Conservation (phyloP, 1,140 invertebrate species). For the Drosophila takahashii region DNA sequence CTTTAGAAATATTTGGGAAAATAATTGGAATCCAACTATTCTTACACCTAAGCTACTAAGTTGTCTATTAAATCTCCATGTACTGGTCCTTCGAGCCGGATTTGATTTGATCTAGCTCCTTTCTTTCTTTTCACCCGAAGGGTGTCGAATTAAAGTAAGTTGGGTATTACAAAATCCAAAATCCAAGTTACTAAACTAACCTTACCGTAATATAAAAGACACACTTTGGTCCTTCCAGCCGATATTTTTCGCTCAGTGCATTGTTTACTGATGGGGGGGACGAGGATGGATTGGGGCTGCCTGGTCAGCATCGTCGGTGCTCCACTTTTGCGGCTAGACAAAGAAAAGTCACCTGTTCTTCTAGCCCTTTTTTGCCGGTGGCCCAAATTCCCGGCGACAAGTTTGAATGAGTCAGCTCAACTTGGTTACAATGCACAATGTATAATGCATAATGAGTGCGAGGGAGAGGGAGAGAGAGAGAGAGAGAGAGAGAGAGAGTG, state of each 20-base stretch:
- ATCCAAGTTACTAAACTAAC: too few species aligned
- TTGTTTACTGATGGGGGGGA: neutral
- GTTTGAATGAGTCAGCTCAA: conserved; percentile 21
- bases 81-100: neutral
- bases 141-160: too few species aligned
- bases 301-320: conserved; percentile 10
- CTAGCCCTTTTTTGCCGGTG: neutral
- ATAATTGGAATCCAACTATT: too few species aligned
- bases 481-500: neutral
- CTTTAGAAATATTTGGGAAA: too few species aligned
- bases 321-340: conserved; percentile 11
- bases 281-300: neutral
- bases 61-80: neutral
- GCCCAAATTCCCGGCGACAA: conserved; percentile 11
- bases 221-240: neutral
- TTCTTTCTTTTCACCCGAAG: too few species aligned
- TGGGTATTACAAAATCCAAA: too few species aligned
- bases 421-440: conserved; percentile 46
- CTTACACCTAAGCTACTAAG: neutral
- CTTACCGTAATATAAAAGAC: too few species aligned
- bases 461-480: conserved; percentile 8
- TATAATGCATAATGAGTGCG: conserved; percentile 34
- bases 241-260: neutral
- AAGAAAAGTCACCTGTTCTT: conserved; percentile 8
- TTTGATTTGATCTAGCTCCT: neutral